Percentiles rank a stretch among this genome's conserved stretches.
Evolutionary conservation across 37 sponge, comb jelly and placozoan species (phyloP).

Genomic region (Beroe ovata): DNA sequence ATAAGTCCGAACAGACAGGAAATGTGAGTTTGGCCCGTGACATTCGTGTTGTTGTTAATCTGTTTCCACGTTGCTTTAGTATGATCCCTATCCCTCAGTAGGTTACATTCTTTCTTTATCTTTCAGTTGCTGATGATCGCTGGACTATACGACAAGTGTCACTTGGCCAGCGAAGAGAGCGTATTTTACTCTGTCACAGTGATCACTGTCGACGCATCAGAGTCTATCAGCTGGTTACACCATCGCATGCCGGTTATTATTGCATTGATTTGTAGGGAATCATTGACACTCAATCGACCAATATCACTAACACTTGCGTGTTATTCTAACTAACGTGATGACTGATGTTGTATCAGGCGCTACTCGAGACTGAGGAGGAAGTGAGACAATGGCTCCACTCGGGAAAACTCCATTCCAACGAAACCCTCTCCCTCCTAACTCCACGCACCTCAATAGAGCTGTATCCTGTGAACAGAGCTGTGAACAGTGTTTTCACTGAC

Average conservation of each 20-base stretch:
- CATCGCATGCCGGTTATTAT: slow-evolving; percentile 60
- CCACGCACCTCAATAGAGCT: slow-evolving; percentile 18
- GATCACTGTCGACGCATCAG: slow-evolving; percentile 29
- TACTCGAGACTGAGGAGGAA: slow-evolving; percentile 36
- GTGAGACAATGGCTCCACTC: slow-evolving; percentile 28
- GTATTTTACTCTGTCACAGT: slow-evolving; percentile 22
- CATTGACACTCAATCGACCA: no score
- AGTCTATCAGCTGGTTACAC: slow-evolving; percentile 50
- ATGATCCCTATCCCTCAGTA: no score
- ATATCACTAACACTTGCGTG: no score
- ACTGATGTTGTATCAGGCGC: no score
- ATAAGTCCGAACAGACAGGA: not conserved
- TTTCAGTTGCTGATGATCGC: slow-evolving; percentile 52
- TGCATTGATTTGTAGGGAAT: no score
- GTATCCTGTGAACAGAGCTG: slow-evolving; percentile 30
- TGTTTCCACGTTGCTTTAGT: no score
- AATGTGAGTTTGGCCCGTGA: not conserved
- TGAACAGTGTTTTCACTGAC: not conserved
- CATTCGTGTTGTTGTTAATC: no score
- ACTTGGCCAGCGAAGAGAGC: slow-evolving; percentile 1
- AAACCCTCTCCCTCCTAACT: slow-evolving; percentile 4
- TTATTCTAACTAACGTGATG: no score
- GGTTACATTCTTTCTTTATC: no score
- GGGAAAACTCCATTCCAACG: not conserved
- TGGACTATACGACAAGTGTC: slow-evolving; percentile 31